Conservation (phyloP, 1,140 invertebrate genomes). For the Rhopalosiphum maidis region DNA sequence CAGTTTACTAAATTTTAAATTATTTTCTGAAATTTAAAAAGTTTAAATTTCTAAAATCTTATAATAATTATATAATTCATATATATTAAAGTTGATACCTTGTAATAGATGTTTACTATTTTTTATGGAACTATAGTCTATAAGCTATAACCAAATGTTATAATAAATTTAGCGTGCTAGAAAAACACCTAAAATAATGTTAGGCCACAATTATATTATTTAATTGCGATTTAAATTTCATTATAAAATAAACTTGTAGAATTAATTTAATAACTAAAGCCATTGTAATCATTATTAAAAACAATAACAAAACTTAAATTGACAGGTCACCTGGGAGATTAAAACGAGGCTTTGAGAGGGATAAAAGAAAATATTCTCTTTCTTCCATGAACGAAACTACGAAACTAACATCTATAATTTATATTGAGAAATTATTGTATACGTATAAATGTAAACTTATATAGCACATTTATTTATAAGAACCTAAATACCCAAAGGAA, state of each 20-base stretch:
- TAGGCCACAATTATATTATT: background rate
- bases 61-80: background rate
- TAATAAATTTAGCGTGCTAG: background rate
- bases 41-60: background rate
- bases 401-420: background rate
- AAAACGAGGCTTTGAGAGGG: background rate
- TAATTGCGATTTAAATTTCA: conserved; percentile 28
- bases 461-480: no score
- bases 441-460: no score
- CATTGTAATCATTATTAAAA: conserved; percentile 21
- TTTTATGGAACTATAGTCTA: background rate
- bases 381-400: background rate
- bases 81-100: background rate
- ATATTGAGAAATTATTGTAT: no score
- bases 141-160: background rate
- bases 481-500: no score
- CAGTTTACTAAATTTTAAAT: no score
- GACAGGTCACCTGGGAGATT: background rate
- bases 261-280: background rate
- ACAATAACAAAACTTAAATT: conserved; percentile 6
- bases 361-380: background rate
- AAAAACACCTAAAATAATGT: background rate
- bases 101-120: background rate
- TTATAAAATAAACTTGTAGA: background rate
- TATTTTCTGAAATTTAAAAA: no score